These are phyloP conservation scores for Chaitophorus viminalis DNA, from an alignment of 2,888 invertebrate genomes.

Conservation along the genomic window DNA sequence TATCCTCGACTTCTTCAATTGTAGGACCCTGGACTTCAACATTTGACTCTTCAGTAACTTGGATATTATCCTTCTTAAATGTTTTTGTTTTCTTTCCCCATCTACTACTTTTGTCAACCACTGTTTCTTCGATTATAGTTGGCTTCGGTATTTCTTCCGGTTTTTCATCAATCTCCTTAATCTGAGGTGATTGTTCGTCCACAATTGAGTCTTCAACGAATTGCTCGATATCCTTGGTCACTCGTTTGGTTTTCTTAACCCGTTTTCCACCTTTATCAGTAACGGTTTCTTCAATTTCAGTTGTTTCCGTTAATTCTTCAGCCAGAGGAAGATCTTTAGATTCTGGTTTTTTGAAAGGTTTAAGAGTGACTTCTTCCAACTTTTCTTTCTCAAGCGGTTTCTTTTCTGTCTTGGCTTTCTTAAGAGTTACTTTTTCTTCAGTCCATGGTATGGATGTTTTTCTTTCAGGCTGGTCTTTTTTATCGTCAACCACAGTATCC, in stretches of 20 bases:
- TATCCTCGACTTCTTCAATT: constrained; percentile 43
- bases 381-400: constrained; percentile 68
- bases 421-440: constrained; percentile 62
- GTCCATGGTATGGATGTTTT: constrained; percentile 66
- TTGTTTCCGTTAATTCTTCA: background rate
- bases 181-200: too few species aligned
- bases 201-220: too few species aligned
- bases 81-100: background rate
- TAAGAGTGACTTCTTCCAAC: constrained; percentile 60
- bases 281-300: background rate
- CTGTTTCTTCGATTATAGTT: background rate
- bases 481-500: background rate
- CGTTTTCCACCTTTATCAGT: background rate
- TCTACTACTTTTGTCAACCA: background rate
- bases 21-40: constrained; percentile 12
- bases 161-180: too few species aligned
- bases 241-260: background rate
- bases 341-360: constrained; percentile 60
- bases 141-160: background rate
- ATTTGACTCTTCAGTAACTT: background rate
- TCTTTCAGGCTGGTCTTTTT: background rate
- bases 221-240: background rate
- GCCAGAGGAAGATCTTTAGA: constrained; percentile 63
- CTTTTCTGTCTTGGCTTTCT: background rate
- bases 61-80: background rate